Evolutionary conservation across 1,140 invertebrate genomes (phyloP).

Genomic region (Dendrolimus punctatus): DNA sequence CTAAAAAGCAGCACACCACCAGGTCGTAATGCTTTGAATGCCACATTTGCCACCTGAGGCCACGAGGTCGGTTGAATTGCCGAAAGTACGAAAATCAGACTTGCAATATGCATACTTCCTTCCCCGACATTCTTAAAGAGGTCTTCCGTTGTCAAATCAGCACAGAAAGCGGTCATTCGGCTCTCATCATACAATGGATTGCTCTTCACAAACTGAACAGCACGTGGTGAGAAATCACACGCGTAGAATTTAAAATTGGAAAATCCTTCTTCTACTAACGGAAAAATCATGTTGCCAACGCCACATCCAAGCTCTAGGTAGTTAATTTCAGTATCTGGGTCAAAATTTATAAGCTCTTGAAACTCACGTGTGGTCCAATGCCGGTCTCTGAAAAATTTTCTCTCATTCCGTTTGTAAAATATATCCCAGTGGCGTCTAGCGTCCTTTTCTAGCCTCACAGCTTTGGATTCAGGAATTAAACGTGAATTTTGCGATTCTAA

Average conservation of each 20-base stretch:
- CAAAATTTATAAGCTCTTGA: slow-evolving; percentile 79
- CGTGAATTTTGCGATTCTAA: slow-evolving; percentile 80
- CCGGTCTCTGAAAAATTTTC: slow-evolving; percentile 95
- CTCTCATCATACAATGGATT: slow-evolving; percentile 74
- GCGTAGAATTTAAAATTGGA: slow-evolving; percentile 85
- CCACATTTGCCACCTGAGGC: slow-evolving; percentile 76
- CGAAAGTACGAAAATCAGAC: slow-evolving; percentile 97
- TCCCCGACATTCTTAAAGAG: slow-evolving; percentile 72
- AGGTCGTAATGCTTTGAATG: slow-evolving; percentile 80
- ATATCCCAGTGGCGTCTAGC: slow-evolving; percentile 97
- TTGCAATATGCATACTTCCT: slow-evolving; percentile 84
- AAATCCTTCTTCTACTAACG: slow-evolving; percentile 86
- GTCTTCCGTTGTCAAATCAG: slow-evolving; percentile 78
- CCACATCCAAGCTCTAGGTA: slow-evolving; percentile 96
- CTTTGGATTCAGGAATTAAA: slow-evolving; percentile 78
- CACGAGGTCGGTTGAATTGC: slow-evolving; percentile 93
- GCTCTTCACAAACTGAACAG: slow-evolving; percentile 88
- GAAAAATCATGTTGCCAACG: slow-evolving; percentile 97
- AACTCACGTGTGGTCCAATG: slow-evolving; percentile 98
- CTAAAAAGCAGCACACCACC: slow-evolving; percentile 92
- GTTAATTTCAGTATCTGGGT: slow-evolving; percentile 46
- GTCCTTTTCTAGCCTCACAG: slow-evolving; percentile 87
- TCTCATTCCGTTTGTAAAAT: slow-evolving; percentile 96
- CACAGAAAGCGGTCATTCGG: slow-evolving; percentile 83
- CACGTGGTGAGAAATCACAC: slow-evolving; percentile 95